phyloP scores from a whole-genome alignment of 1,140 invertebrate species.

The Nomia melanderi region DNA sequence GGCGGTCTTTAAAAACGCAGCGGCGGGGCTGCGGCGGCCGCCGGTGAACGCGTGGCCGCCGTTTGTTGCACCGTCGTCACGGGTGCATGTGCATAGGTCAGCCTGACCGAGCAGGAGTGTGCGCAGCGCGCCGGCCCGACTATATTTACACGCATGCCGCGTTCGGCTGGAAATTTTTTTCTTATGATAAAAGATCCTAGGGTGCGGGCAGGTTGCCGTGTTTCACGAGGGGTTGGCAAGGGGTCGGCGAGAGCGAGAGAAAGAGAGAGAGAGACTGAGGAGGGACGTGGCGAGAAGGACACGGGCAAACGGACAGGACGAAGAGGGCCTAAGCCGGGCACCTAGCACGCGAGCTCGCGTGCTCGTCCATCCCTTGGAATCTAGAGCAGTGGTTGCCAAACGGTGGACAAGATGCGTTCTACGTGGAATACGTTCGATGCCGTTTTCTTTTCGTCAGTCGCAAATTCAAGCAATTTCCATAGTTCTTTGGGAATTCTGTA shows the following conservation, averaged over 20 bases:
- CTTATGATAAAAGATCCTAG: constrained; percentile 71
- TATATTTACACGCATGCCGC: constrained; percentile 63
- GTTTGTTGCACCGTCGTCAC: constrained; percentile 56
- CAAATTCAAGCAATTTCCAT: too few species aligned
- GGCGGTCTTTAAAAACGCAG: too few species aligned
- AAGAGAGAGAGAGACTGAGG: too few species aligned
- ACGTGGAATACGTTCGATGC: too few species aligned
- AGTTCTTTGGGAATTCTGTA: too few species aligned
- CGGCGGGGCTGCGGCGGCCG: background rate
- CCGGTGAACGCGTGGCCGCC: constrained; percentile 2
- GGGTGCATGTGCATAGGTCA: constrained; percentile 58
- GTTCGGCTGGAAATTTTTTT: constrained; percentile 67
- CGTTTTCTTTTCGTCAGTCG: too few species aligned
- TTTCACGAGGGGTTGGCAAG: constrained; percentile 65
- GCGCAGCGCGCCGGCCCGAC: constrained; percentile 35
- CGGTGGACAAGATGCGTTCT: too few species aligned
- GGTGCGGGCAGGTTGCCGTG: constrained; percentile 61
- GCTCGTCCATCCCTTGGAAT: constrained; percentile 75
- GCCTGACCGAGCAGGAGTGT: constrained; percentile 22
- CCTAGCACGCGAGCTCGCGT: constrained; percentile 78
- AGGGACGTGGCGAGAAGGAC: too few species aligned
- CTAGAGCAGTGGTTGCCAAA: too few species aligned
- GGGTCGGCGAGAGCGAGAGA: constrained; percentile 34
- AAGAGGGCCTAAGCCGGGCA: constrained; percentile 54
- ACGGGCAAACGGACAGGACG: constrained; percentile 21